Evolutionary conservation across 2,113 vertebrate species (phyloP).

Genomic region (Anolis carolinensis): DNA sequence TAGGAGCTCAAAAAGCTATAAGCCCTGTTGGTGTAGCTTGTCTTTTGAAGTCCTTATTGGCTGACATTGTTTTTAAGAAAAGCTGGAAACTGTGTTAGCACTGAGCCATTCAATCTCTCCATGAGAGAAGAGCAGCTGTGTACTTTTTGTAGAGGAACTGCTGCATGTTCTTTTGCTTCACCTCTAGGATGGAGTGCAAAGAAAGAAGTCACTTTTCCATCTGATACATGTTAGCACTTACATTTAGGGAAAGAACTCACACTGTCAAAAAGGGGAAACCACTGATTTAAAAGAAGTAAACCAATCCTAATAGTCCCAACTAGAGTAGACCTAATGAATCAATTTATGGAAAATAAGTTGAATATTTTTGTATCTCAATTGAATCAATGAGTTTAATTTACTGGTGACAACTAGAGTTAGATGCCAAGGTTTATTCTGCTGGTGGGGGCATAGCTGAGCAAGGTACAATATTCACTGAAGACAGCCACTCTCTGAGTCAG

Average conservation of each 20-base stretch:
- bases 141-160: not conserved
- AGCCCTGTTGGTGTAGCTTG: not conserved
- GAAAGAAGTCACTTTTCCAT: not conserved
- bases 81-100: conserved; percentile 15
- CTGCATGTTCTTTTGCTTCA: not conserved
- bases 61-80: conserved; percentile 57
- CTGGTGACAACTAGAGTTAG: too few species aligned
- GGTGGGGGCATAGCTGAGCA: not conserved
- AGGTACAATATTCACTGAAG: not conserved
- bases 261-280: too few species aligned
- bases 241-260: too few species aligned
- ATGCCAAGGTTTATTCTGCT: not conserved
- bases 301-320: too few species aligned
- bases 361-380: too few species aligned
- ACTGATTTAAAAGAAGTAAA: not conserved
- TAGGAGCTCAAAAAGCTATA: conserved; percentile 39
- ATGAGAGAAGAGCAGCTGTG: not conserved
- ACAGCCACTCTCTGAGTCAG: too few species aligned
- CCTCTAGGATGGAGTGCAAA: not conserved
- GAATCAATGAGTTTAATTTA: too few species aligned
- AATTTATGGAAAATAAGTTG: too few species aligned
- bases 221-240: not conserved
- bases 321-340: too few species aligned
- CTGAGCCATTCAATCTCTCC: conserved; percentile 55
- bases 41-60: conserved; percentile 32